Evolutionary conservation across 1,140 invertebrate species (phyloP), one percentile per base, ranked within the genome.

Genomic region (Euwallacea fornicatus): DNA sequence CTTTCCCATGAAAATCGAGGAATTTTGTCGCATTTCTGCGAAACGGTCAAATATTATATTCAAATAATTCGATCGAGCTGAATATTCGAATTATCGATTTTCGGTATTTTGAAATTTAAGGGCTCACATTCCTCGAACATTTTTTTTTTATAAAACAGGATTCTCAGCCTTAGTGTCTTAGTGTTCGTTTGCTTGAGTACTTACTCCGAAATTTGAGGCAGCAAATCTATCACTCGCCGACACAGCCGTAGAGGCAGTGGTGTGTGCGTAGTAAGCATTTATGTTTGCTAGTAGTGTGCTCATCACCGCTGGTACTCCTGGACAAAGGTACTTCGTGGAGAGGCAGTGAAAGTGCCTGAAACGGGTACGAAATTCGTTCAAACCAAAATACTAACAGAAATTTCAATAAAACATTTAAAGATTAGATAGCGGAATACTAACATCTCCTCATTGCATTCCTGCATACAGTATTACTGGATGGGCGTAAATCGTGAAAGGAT

Each of bases 231-330:
- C 98, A 79, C 96, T 97, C 42, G 98, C 98, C 15, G 97, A 99
- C 8, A 99, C 98, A 43, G 96, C 96, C 10, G 95, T 94, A 6
- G 95, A 97, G 0, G 97, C 96, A n/a, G 97, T 98, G 0, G 97
- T 99, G 81, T 99, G 98, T 74, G 98, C 98, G 83, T 99, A 99
- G 84, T 98, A 99, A 71, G 98, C 97, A 83, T 99, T 99, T 77
- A 99, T 99, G 83, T 99, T 99, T 33, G 98, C 98, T 73, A 99
- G 84, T 6, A 99, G 86, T 42, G 96, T 99, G 75, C 96, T 98
- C 96, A 99, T 98, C 11, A 98, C 96, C 8, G 98, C 98, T 11
- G 98, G 98, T 6, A 99, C 97, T 58, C 97, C 97, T 47, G 96
- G 93, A 83, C 97, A 99, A 76, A 98, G 90, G 84, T 99, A 99